Conservation (phyloP, 2,113 vertebrate species). For the Prunella fulvescens region DNA sequence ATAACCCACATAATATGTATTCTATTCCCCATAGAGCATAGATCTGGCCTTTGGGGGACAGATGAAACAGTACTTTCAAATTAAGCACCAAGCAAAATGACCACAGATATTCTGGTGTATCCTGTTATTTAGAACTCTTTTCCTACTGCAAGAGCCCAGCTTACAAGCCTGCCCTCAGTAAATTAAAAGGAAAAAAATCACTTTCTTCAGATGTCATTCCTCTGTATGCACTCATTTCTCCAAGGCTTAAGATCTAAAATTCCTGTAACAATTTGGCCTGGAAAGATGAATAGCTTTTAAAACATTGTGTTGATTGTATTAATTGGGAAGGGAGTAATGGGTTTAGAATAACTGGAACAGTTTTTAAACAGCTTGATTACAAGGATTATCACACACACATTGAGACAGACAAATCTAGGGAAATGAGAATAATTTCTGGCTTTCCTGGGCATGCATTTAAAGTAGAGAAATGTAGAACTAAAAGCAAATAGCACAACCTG, state of each 20-base stretch:
- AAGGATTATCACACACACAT: constrained; percentile 66
- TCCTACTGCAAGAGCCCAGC: not conserved
- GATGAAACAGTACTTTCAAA: not conserved
- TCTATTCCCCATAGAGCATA: not conserved
- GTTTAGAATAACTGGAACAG: constrained; percentile 62
- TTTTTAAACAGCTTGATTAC: constrained; percentile 70
- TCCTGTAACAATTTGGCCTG: constrained; percentile 65
- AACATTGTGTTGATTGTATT: constrained; percentile 71
- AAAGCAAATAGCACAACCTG: constrained; percentile 81
- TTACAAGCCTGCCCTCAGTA: constrained; percentile 17
- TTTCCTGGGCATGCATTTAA: constrained; percentile 69
- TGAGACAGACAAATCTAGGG: constrained; percentile 70
- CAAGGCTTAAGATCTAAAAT: constrained; percentile 72
- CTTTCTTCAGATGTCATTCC: constrained; percentile 67
- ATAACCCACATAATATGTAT: not conserved
- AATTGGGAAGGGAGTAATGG: constrained; percentile 65
- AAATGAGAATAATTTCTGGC: constrained; percentile 74
- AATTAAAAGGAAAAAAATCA: constrained; percentile 42
- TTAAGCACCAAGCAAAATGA: not conserved
- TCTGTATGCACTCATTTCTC: constrained; percentile 65
- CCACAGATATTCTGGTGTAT: not conserved
- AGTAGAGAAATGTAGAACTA: constrained; percentile 75
- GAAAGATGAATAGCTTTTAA: constrained; percentile 72
- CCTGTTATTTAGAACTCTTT: not conserved
- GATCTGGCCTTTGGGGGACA: not conserved